Evolutionary conservation across 2,113 vertebrate species (phyloP), one percentile per base, ranked within the genome.

Genomic region (Cheirogaleus medius): DNA sequence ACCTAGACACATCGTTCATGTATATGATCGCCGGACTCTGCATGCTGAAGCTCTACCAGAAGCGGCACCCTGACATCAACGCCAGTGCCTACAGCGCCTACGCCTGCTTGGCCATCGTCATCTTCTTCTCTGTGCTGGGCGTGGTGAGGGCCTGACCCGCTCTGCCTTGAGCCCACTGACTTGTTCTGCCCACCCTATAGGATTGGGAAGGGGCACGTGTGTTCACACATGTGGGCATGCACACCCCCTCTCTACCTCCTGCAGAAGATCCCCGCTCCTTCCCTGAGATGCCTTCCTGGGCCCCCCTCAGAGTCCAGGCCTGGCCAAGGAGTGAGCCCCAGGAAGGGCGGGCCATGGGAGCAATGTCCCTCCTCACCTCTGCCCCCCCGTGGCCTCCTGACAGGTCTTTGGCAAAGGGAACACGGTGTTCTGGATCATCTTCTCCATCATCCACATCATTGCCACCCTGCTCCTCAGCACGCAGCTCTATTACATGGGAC

Each of bases 11-110:
- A 0, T 99, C 99, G 0, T 99, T 99, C 98, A 99, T 99, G 99
- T 99, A 99, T 98, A 99, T 99, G 99, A 99, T 99, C 0, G 99
- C 99, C 0, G 99, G 99, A 8, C 99, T 99, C 63, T 99, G 99
- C 97, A 99, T 99, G 99, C 96, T 99, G 97, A 99, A 99, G 98
- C 99, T 99, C 12, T 99, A 99, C 96, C 99, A 99, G 99, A 99
- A 99, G 98, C 99, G 99, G 42, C 99, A 99, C 98, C 99, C 99
- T 0, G 99, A 99, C 98, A 99, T 99, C 98, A 99, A 99, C 0
- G 99, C 99, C 92, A 99, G 99, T 0, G 99, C 99, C 94, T 99
- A 99, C 98, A 99, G 99, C 0, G 99, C 99, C 92, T 99, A 99
- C 0, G 99, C 99, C 98, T 99, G 99, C 97, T 97, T 99, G 97